These are phyloP conservation scores for Corythoichthys haematopterus DNA, from an alignment of 2,113 vertebrate species.

Conservation along the genomic window DNA sequence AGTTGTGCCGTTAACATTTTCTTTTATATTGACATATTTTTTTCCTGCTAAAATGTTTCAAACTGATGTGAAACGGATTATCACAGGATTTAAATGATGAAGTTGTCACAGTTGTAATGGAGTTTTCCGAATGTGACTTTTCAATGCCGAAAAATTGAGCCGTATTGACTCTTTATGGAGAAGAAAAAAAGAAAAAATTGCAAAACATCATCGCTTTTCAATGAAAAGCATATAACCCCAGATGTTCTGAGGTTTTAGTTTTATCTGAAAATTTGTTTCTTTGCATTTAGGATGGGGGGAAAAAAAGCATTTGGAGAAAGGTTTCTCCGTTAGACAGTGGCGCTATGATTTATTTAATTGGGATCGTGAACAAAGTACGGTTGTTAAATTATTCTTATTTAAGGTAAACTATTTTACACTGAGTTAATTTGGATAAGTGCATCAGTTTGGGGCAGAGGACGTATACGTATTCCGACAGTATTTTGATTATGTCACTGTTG, in stretches of 20 bases:
- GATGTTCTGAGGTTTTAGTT: not conserved
- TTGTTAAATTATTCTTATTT: constrained; percentile 1
- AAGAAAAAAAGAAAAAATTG: not conserved
- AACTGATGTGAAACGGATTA: constrained; percentile 1
- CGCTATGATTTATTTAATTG: not conserved
- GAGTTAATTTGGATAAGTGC: not conserved
- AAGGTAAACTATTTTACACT: not conserved
- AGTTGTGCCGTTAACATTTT: constrained; percentile 12
- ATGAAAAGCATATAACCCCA: not conserved
- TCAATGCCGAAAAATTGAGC: not conserved
- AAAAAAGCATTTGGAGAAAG: not conserved
- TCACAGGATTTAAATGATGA: not conserved
- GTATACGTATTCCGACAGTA: not conserved
- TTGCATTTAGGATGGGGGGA: not conserved
- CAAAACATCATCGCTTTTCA: not conserved
- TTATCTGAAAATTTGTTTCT: not conserved
- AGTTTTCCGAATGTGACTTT: not conserved
- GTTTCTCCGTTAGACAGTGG: not conserved
- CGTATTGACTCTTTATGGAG: not conserved
- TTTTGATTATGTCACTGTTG: not conserved
- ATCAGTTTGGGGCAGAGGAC: not conserved
- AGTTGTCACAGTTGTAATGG: not conserved
- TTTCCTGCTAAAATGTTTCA: constrained; percentile 1
- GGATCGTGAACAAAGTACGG: not conserved
- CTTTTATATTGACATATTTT: constrained; percentile 9